A percentile compares a stretch with the other conserved stretches of the same genome.
These are phyloP conservation scores for Leptinotarsa juncta DNA, from an alignment of 2,888 invertebrate genomes.

Conservation along the genomic window DNA sequence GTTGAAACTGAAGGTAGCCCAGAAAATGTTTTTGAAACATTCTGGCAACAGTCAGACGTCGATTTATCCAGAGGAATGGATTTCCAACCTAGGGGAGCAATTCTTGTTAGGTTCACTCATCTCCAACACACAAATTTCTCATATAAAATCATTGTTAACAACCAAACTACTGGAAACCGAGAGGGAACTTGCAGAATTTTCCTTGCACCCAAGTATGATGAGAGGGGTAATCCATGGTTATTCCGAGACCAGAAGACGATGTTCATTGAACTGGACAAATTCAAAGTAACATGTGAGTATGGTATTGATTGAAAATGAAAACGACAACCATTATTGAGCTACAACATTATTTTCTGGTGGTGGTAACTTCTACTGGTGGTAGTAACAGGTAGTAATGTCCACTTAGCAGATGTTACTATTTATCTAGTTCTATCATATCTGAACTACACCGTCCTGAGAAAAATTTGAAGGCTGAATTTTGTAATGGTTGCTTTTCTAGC, in stretches of 20 bases:
- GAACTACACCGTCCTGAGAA: no score
- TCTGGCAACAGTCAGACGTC: slow-evolving; percentile 84
- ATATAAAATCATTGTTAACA: slow-evolving; percentile 67
- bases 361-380: no score
- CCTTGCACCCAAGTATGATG: slow-evolving; percentile 74
- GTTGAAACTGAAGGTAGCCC: slow-evolving; percentile 68
- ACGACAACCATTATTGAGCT: no score
- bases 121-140: slow-evolving; percentile 76
- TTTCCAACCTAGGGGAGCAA: slow-evolving; percentile 80
- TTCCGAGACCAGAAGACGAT: slow-evolving; percentile 73
- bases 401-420: no score
- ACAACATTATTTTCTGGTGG: no score
- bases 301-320: neutral
- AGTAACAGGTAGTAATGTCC: no score
- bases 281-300: slow-evolving; percentile 70
- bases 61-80: slow-evolving; percentile 85
- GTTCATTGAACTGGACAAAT: slow-evolving; percentile 74
- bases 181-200: slow-evolving; percentile 77
- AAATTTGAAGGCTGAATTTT: no score
- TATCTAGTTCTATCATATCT: no score
- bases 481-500: no score
- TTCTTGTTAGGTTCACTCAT: slow-evolving; percentile 73
- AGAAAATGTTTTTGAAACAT: slow-evolving; percentile 65
- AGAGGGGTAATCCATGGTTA: slow-evolving; percentile 73
- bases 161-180: slow-evolving; percentile 62